A percentile compares a stretch with the other conserved stretches of the same genome.
phyloP scores from a whole-genome alignment of 1,140 invertebrate genomes.

The Elysia chlorotica region DNA sequence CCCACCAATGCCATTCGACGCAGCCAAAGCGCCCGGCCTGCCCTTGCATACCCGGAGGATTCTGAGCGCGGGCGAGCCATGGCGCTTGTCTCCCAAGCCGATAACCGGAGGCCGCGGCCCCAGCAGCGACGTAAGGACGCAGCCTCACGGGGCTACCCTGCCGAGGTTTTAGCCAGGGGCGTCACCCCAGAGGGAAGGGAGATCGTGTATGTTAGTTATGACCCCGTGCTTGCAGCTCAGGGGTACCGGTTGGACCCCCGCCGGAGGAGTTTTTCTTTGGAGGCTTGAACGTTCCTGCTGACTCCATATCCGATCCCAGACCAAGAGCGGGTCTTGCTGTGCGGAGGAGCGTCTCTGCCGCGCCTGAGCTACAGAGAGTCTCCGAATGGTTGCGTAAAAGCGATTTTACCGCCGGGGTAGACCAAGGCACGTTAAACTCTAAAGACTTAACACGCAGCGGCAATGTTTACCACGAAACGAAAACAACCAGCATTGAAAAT shows the following conservation, averaged over 20 bases:
- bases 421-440: background rate
- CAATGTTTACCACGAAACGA: background rate
- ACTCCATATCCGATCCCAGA: no score
- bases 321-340: background rate
- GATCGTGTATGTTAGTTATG: slow-evolving; percentile 38
- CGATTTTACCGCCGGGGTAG: slow-evolving; percentile 1
- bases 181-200: slow-evolving; percentile 25
- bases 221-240: slow-evolving; percentile 39
- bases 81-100: no score
- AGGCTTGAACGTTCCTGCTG: no score
- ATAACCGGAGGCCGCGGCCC: no score
- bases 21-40: no score
- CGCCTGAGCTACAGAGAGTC: slow-evolving; percentile 6
- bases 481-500: background rate
- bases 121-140: no score
- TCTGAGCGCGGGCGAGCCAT: no score
- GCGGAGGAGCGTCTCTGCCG: background rate
- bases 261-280: no score
- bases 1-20: no score
- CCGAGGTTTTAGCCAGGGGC: background rate
- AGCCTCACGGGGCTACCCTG: no score
- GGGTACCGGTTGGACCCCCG: no score
- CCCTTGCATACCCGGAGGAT: no score
- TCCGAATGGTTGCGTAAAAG: slow-evolving; percentile 5
- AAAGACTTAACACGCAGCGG: background rate